These are phyloP conservation scores for Pristionchus japonicus DNA, from an alignment of 2,888 invertebrate genomes.

Conservation along the genomic window DNA sequence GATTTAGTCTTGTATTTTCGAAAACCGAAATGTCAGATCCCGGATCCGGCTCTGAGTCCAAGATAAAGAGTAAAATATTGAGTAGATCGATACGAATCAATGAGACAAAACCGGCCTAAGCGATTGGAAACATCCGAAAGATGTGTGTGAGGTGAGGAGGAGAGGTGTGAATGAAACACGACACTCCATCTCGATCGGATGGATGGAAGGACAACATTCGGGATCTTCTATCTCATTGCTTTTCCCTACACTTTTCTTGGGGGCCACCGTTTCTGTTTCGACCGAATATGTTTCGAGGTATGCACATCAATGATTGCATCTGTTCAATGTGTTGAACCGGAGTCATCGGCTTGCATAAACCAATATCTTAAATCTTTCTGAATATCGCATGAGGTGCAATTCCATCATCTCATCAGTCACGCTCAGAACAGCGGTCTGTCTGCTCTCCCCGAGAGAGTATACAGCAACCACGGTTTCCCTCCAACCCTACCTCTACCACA, in stretches of 20 bases:
- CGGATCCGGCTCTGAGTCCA: no score
- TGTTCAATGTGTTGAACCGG: no score
- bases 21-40: no score
- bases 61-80: no score
- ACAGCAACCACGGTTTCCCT: no score
- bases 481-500: neutral
- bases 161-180: constrained; percentile 2
- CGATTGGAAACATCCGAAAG: constrained; percentile 14
- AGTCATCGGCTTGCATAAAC: no score
- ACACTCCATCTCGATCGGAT: neutral
- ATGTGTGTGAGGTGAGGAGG: constrained; percentile 14
- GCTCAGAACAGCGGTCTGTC: constrained; percentile 86
- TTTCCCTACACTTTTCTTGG: no score
- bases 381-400: neutral
- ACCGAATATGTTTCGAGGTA: neutral
- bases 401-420: constrained; percentile 82
- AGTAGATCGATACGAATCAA: neutral
- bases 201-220: constrained; percentile 10
- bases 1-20: neutral
- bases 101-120: neutral
- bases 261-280: no score
- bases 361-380: no score
- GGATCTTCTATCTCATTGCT: neutral
- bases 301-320: neutral
- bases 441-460: no score